phyloP scores from a whole-genome alignment of 2,888 invertebrate species.

The Tubulanus polymorphus region DNA sequence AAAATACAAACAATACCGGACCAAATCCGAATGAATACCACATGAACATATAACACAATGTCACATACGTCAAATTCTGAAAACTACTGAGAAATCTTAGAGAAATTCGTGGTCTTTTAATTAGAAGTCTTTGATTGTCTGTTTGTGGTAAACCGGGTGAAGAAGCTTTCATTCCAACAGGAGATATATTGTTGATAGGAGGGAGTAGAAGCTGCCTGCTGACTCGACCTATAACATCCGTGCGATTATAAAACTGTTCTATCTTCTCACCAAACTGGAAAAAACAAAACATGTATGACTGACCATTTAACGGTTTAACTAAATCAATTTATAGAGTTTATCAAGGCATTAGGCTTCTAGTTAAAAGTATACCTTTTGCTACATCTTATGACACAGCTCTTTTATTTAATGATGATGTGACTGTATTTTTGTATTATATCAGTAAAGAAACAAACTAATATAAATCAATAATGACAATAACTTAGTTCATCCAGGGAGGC shows the following conservation, averaged over 20 bases:
- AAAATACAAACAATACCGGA: conserved; percentile 26
- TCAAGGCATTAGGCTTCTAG: no score
- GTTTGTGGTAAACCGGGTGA: conserved; percentile 26
- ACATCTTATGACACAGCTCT: no score
- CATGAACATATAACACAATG: conserved; percentile 52
- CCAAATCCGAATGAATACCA: conserved; percentile 28
- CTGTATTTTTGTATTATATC: no score
- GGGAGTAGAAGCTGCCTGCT: conserved; percentile 33
- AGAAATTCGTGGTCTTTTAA: conserved; percentile 34
- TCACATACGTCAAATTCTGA: conserved; percentile 59
- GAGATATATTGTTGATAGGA: conserved; percentile 31
- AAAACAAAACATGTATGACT: conserved; percentile 19
- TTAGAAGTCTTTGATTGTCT: conserved; percentile 13
- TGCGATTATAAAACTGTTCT: conserved; percentile 58
- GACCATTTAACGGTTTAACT: not conserved
- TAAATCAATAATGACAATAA: no score
- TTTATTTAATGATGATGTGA: no score
- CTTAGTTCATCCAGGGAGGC: no score
- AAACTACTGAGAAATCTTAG: conserved; percentile 65
- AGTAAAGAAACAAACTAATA: no score
- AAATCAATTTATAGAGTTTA: not conserved
- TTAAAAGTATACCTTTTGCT: no score
- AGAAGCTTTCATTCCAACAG: conserved; percentile 42
- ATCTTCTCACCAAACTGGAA: conserved; percentile 70
- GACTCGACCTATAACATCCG: conserved; percentile 32